These are phyloP conservation scores for Harpegnathos saltator DNA, from an alignment of 1,140 invertebrate genomes.

Conservation along the genomic window DNA sequence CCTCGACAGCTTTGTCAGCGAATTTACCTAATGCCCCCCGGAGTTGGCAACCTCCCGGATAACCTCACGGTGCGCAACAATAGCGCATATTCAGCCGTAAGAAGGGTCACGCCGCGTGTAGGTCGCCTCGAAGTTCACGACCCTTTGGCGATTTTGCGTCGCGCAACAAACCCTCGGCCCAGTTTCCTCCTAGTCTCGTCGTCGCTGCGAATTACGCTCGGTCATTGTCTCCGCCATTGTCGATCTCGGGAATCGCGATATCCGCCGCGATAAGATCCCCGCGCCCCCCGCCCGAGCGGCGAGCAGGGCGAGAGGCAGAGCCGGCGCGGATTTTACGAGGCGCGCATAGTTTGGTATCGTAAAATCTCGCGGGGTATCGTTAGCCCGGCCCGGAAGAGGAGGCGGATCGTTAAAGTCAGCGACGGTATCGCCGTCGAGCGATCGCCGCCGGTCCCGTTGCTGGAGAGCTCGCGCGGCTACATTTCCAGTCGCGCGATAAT, in stretches of 20 bases:
- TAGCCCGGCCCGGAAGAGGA: background rate
- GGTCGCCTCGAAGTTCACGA: too few relatives aligned
- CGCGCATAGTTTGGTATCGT: slow-evolving; percentile 32
- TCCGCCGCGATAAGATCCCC: slow-evolving; percentile 31
- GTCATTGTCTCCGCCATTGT: slow-evolving; percentile 51
- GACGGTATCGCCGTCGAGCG: slow-evolving; percentile 8
- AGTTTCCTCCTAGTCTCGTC: slow-evolving; percentile 42
- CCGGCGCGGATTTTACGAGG: slow-evolving; percentile 49
- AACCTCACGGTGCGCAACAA: too few relatives aligned
- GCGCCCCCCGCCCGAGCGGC: too few relatives aligned
- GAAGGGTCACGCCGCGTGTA: too few relatives aligned
- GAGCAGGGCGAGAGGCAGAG: background rate
- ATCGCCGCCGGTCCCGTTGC: slow-evolving; percentile 2
- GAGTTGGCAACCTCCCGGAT: too few relatives aligned
- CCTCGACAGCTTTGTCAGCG: too few relatives aligned
- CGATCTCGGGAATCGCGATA: slow-evolving; percentile 29
- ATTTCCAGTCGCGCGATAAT: background rate
- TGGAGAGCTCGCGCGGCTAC: background rate
- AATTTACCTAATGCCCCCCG: too few relatives aligned
- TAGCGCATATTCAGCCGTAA: too few relatives aligned
- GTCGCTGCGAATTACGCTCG: background rate
- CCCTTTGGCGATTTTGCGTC: slow-evolving; percentile 16
- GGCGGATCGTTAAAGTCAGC: slow-evolving; percentile 31
- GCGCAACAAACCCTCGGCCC: slow-evolving; percentile 6
- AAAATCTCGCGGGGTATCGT: slow-evolving; percentile 33